Evolutionary conservation across 1,140 invertebrate species (phyloP).

Genomic region (Spodoptera litura): DNA sequence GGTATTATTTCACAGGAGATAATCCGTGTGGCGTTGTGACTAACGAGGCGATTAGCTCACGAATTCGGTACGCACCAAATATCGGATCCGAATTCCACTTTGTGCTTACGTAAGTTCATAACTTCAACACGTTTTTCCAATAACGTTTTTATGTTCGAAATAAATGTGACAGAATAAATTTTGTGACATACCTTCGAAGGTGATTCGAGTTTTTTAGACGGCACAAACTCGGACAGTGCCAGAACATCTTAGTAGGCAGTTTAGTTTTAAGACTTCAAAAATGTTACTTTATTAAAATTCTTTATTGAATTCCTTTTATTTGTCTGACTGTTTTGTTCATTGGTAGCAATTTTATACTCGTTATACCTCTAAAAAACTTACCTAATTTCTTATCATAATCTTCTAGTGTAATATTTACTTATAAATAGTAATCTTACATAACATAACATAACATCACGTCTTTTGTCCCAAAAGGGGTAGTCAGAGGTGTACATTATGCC

Average conservation of each 20-base stretch:
- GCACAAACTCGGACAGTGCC: neutral
- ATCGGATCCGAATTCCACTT: conserved; percentile 23
- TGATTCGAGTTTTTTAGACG: conserved; percentile 17
- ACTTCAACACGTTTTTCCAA: conserved; percentile 36
- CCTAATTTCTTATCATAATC: too few relatives aligned
- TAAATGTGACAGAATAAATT: conserved; percentile 40
- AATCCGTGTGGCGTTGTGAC: conserved; percentile 24
- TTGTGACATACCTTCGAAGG: conserved; percentile 18
- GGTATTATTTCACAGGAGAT: conserved; percentile 17
- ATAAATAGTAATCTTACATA: too few relatives aligned
- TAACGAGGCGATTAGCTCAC: conserved; percentile 19
- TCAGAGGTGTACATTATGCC: too few relatives aligned
- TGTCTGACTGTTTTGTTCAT: too few relatives aligned
- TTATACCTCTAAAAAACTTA: too few relatives aligned
- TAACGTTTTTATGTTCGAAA: conserved; percentile 41
- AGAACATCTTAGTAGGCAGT: conserved; percentile 8
- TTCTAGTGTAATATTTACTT: too few relatives aligned
- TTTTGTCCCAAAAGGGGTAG: too few relatives aligned
- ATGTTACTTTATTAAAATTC: conserved; percentile 11
- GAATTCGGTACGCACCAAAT: conserved; percentile 32
- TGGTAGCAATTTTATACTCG: too few relatives aligned
- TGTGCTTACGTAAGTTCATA: conserved; percentile 37
- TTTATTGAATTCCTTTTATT: too few relatives aligned
- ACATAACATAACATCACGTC: too few relatives aligned
- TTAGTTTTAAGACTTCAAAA: conserved; percentile 7